Evolutionary conservation across 2,888 invertebrate genomes (phyloP).

Genomic region (Drosophila kanekoi): DNA sequence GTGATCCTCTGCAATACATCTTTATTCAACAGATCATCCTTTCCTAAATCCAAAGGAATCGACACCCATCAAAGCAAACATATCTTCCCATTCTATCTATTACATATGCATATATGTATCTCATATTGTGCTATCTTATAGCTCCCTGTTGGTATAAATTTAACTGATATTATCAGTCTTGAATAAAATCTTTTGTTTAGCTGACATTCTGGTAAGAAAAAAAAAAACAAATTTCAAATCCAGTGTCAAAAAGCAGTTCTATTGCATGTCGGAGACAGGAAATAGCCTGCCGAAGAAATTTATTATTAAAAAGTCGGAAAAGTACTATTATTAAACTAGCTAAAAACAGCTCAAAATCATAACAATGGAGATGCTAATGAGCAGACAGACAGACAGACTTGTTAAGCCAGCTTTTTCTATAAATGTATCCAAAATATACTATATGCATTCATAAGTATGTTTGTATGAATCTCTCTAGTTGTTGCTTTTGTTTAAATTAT

Average conservation of each 20-base stretch:
- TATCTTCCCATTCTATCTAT: too few relatives aligned
- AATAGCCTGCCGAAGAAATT: slow-evolving; percentile 11
- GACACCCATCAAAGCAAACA: too few relatives aligned
- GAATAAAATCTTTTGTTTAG: background rate
- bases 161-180: background rate
- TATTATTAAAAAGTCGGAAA: slow-evolving; percentile 6
- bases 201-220: too few relatives aligned
- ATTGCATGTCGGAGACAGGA: slow-evolving; percentile 10
- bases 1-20: too few relatives aligned
- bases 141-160: too few relatives aligned
- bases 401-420: slow-evolving; percentile 31
- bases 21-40: too few relatives aligned
- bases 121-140: too few relatives aligned
- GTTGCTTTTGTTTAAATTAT: slow-evolving; percentile 49
- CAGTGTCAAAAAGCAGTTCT: slow-evolving; percentile 2
- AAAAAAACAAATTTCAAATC: slow-evolving; percentile 2
- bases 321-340: slow-evolving; percentile 36
- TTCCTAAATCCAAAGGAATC: too few relatives aligned
- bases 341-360: slow-evolving; percentile 36
- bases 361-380: slow-evolving; percentile 57
- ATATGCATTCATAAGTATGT: slow-evolving; percentile 6
- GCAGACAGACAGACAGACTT: slow-evolving; percentile 20
- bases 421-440: background rate
- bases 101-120: too few relatives aligned
- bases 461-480: slow-evolving; percentile 3